These are phyloP conservation scores for Uloborus diversus DNA, from an alignment of 1,140 invertebrate genomes.

Conservation along the genomic window DNA sequence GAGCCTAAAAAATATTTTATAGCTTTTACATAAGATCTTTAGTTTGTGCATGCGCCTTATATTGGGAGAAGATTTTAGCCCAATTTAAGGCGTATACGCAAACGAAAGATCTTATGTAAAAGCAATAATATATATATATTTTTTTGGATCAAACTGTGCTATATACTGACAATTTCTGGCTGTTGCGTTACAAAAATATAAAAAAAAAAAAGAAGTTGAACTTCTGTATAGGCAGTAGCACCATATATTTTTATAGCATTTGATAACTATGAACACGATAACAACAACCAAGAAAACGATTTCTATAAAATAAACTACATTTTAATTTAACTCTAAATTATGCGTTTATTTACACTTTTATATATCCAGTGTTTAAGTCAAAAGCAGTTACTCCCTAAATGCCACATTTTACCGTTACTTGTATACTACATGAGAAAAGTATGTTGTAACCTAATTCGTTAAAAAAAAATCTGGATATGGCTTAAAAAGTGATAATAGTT, in stretches of 20 bases:
- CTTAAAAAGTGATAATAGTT: not conserved
- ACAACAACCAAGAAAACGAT: not conserved
- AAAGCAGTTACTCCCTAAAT: not conserved
- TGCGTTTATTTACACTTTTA: too few relatives aligned
- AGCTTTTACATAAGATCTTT: too few relatives aligned
- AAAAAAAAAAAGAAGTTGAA: not conserved
- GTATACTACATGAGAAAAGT: not conserved
- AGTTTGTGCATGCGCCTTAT: too few relatives aligned
- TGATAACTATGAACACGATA: not conserved
- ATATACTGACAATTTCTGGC: not conserved
- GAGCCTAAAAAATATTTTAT: too few relatives aligned
- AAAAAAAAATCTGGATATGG: not conserved
- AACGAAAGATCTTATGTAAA: too few relatives aligned
- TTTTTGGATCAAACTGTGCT: not conserved
- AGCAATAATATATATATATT: too few relatives aligned
- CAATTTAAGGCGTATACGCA: too few relatives aligned
- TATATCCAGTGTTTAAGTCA: not conserved
- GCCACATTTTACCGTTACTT: not conserved
- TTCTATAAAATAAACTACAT: not conserved
- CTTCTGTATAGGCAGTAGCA: not conserved
- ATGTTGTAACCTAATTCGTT: not conserved
- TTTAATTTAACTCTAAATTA: too few relatives aligned
- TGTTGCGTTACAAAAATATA: not conserved
- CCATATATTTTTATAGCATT: not conserved
- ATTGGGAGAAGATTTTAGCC: too few relatives aligned